phyloP scores from a whole-genome alignment of 2,797 vertebrate species.

The Peromyscus nudipes region DNA sequence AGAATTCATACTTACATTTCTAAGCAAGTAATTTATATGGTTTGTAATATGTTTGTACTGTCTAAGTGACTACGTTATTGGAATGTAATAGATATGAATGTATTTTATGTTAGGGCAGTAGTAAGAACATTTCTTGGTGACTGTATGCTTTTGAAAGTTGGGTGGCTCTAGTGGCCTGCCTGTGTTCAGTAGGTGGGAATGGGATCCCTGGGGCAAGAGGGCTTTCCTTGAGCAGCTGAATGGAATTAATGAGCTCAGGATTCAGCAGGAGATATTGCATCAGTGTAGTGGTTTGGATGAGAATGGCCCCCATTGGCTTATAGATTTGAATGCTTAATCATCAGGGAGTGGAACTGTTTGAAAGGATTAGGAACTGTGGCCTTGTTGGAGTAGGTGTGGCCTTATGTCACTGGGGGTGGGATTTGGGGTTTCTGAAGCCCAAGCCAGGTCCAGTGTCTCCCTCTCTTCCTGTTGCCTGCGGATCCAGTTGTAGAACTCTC shows the following conservation, averaged over 20 bases:
- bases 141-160: slow-evolving; percentile 52
- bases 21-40: slow-evolving; percentile 46
- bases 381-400: neutral
- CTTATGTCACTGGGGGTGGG: neutral
- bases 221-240: neutral
- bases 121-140: slow-evolving; percentile 57
- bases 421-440: neutral
- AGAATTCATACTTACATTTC: slow-evolving; percentile 41
- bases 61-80: slow-evolving; percentile 61
- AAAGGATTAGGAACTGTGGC: neutral
- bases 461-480: neutral
- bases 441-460: neutral
- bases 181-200: neutral
- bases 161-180: neutral
- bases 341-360: neutral
- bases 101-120: slow-evolving; percentile 68
- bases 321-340: neutral
- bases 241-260: neutral
- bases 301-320: neutral
- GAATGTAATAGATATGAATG: slow-evolving; percentile 41
- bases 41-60: slow-evolving; percentile 21
- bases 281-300: neutral
- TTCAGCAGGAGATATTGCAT: neutral
- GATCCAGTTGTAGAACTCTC: neutral
- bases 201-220: neutral